Conservation (phyloP, 2,888 invertebrate species). For the Sialis lutaria region DNA sequence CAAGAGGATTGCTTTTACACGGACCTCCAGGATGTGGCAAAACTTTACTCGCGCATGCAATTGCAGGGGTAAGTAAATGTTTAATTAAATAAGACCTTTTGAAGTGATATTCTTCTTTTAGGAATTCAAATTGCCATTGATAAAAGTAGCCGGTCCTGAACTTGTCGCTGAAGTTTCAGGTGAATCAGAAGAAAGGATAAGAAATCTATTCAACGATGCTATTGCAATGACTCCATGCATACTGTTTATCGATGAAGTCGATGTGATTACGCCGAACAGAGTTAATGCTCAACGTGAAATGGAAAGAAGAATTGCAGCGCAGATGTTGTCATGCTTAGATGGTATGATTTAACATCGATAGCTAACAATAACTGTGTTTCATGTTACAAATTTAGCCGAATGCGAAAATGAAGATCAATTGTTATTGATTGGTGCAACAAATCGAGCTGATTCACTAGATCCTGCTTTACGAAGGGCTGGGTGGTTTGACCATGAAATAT, state of each 20-base stretch:
- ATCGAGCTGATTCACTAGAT: slow-evolving; percentile 81
- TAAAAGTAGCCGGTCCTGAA: no score
- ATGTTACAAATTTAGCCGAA: slow-evolving; percentile 26
- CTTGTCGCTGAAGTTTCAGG: no score
- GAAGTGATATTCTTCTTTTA: no score
- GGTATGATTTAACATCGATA: slow-evolving; percentile 26
- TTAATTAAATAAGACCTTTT: no score
- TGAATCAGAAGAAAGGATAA: no score
- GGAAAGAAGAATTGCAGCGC: slow-evolving; percentile 90
- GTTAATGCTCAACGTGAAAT: slow-evolving; percentile 85
- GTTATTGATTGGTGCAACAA: slow-evolving; percentile 89
- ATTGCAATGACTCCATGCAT: no score
- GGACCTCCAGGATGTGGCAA: slow-evolving; percentile 96
- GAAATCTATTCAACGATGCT: no score
- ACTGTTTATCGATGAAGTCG: slow-evolving; percentile 96
- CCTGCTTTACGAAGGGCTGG: slow-evolving; percentile 83
- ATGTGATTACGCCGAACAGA: slow-evolving; percentile 81
- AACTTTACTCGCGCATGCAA: slow-evolving; percentile 62
- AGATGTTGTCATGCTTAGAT: slow-evolving; percentile 78
- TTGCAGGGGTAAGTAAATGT: slow-evolving; percentile 77
- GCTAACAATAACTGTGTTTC: no score
- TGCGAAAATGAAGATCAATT: slow-evolving; percentile 41
- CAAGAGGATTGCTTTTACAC: slow-evolving; percentile 80
- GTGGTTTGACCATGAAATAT: slow-evolving; percentile 86
- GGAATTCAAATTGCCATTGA: no score